Percentiles rank a stretch among this genome's conserved stretches.
Conservation (phyloP, 1,140 invertebrate species). For the Chlorops oryzae region DNA sequence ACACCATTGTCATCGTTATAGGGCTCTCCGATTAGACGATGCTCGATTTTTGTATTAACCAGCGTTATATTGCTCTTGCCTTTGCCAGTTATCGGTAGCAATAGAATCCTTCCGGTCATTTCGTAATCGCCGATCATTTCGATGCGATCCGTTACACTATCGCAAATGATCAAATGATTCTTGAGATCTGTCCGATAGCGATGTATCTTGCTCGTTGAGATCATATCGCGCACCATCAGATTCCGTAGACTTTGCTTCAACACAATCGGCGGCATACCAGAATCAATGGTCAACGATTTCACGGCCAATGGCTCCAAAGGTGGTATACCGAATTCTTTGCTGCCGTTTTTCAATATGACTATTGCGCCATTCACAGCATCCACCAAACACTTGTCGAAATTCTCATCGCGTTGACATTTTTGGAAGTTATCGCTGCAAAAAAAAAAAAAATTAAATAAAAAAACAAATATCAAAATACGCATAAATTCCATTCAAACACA, state of each 20-base stretch:
- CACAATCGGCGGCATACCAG: constrained; percentile 48
- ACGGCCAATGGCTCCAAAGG: constrained; percentile 43
- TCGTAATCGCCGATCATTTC: constrained; percentile 61
- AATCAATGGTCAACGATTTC: constrained; percentile 43
- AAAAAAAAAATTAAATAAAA: constrained; percentile 10
- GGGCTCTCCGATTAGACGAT: constrained; percentile 55
- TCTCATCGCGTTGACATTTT: constrained; percentile 41
- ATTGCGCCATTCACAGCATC: constrained; percentile 42
- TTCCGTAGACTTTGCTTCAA: constrained; percentile 54
- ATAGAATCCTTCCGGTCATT: constrained; percentile 60
- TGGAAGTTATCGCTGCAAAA: constrained; percentile 32
- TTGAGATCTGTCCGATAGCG: constrained; percentile 48
- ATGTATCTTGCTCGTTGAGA: constrained; percentile 42
- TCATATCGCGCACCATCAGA: constrained; percentile 52
- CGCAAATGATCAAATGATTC: constrained; percentile 46
- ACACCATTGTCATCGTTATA: constrained; percentile 54
- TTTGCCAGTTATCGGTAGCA: constrained; percentile 64
- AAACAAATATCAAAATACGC: too few species aligned
- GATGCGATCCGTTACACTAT: constrained; percentile 50
- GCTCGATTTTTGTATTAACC: constrained; percentile 54
- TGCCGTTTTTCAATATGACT: constrained; percentile 37
- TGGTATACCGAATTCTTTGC: constrained; percentile 43
- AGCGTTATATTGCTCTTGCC: constrained; percentile 64
- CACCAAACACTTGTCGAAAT: constrained; percentile 45
- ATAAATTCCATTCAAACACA: too few species aligned